phyloP scores from a whole-genome alignment of 23 tunicate species.

The Trididemnum miniatum region DNA sequence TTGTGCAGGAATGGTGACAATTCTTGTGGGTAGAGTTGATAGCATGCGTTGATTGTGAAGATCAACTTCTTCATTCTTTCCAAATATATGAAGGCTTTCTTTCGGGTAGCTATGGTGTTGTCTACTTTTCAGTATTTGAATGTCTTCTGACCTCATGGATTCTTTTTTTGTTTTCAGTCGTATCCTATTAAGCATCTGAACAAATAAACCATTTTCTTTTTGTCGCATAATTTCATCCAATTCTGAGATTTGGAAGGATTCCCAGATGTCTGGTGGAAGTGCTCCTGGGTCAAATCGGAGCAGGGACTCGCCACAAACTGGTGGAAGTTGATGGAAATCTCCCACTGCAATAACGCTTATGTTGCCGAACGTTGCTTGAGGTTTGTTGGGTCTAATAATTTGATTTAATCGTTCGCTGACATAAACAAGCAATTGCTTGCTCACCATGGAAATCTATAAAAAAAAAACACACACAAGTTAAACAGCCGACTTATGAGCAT shows the following conservation, averaged over 20 bases:
- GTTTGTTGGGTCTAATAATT: background rate
- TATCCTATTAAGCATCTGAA: background rate
- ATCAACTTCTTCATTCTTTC: conserved; percentile 16
- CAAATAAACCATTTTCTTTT: background rate
- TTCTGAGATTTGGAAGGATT: background rate
- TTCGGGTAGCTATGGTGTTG: conserved; percentile 8
- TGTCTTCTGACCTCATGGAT: background rate
- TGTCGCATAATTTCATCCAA: background rate
- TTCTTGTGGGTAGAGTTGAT: background rate
- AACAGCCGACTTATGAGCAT: no score
- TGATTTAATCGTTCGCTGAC: conserved; percentile 5
- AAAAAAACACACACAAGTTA: no score
- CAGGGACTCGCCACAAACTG: conserved; percentile 13
- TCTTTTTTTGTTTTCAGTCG: background rate
- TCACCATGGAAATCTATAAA: conserved; percentile 14
- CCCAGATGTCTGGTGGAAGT: background rate
- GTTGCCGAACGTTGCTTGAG: background rate
- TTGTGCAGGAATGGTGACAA: background rate
- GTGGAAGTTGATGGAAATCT: conserved; percentile 22
- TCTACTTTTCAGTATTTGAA: background rate
- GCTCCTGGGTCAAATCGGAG: background rate
- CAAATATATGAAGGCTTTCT: conserved; percentile 21
- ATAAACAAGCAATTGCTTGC: background rate
- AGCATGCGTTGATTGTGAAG: conserved; percentile 6
- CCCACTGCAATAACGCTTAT: conserved; percentile 19